Base-by-base conservation (phyloP, 2,113 vertebrate species). In the Triplophysa siluroides region DNA sequence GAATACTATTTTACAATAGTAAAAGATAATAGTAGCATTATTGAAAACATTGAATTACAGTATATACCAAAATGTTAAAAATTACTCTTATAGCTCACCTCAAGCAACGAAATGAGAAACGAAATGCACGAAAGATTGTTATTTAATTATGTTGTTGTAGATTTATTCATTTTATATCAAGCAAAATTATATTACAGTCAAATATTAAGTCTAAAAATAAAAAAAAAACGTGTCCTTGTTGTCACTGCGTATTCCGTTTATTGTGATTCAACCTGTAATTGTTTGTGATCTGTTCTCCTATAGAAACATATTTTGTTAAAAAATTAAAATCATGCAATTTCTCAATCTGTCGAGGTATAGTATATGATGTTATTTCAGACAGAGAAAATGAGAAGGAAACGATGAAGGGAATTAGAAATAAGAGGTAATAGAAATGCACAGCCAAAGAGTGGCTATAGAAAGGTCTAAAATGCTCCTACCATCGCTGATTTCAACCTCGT, bases 401-500 rank as follows among this genome's bases (percentile, higher is more conserved):
- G 21, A 60, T 67, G 12, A 61, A 72, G 61, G 38, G 45, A 66
- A 45, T 62, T 9, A 65, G 62, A 43, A 64, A 65, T 8, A 43
- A 52, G 7, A 10, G 8, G 14, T 24, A 24, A 47, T 38, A 66
- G 24, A 56, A 64, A 78, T 8, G 63, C 67, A 79, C 66, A 81
- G 78, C 68, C 54, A 82, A 83, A 79, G 61, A 63, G 52, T 63
- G 56, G 41, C 62, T 78, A 80, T 64, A 47, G 29, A 80, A 77
- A 85, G 43, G 77, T 83, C n/a, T 71, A 81, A 82, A 81, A 79
- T 76, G 52, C 45, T 43, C 87, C 29, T 89, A 95, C 95, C 95
- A 3, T 95, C 94, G 1, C 83, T 93, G 82, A 95, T 92, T 83
- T 95, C 95, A 91, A 95, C 92, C 88, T 96, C 95, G 56, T 96